These are phyloP conservation scores for Gastrophryne carolinensis DNA, from an alignment of 2,797 vertebrate genomes.

Conservation along the genomic window DNA sequence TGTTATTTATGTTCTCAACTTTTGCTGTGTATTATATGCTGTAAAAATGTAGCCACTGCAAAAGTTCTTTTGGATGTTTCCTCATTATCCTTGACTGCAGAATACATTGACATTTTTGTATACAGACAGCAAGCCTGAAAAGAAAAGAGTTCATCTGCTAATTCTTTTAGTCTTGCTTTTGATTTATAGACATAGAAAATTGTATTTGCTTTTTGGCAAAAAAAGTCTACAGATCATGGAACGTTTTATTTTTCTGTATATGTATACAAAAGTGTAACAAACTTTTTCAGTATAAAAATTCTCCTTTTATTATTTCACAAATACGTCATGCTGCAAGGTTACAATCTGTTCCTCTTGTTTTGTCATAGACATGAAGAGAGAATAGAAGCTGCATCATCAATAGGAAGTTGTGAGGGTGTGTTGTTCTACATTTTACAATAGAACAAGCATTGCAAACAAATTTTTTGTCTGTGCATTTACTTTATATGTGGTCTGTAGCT, in stretches of 20 bases:
- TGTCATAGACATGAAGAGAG: constrained; percentile 4
- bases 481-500: too few relatives aligned
- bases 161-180: constrained; percentile 1
- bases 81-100: constrained; percentile 1
- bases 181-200: neutral
- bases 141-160: neutral
- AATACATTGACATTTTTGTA: constrained; percentile 6
- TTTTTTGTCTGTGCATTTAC: too few relatives aligned
- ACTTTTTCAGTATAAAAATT: neutral
- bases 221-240: neutral
- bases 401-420: constrained; percentile 2
- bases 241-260: neutral
- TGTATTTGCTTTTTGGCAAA: neutral
- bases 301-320: neutral
- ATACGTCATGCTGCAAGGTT: neutral
- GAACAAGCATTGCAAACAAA: constrained; percentile 9
- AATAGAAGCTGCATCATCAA: neutral
- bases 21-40: neutral
- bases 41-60: neutral
- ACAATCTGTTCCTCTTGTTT: neutral
- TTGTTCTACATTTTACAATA: constrained; percentile 20
- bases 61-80: neutral
- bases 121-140: neutral
- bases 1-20: neutral
- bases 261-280: neutral